These are phyloP conservation scores for Drosophila subobscura DNA, from an alignment of 1,140 invertebrate species.

Conservation along the genomic window DNA sequence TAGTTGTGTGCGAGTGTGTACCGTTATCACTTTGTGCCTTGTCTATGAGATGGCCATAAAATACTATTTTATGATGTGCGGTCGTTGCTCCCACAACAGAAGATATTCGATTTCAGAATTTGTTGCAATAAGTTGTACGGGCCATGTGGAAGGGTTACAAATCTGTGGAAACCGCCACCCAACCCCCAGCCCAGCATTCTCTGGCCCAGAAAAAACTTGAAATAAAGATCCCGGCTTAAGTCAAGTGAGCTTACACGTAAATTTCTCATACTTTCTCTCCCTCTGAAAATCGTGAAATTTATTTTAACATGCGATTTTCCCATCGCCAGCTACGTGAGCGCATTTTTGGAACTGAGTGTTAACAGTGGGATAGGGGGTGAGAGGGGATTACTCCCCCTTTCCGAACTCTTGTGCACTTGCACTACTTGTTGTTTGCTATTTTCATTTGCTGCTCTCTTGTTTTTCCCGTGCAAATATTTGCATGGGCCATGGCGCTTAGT, in stretches of 20 bases:
- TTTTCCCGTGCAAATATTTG: slow-evolving; percentile 49
- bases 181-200: background rate
- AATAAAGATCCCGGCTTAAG: slow-evolving; percentile 48
- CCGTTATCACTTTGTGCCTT: slow-evolving; percentile 51
- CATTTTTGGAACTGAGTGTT: slow-evolving; percentile 43
- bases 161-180: slow-evolving; percentile 36
- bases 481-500: slow-evolving; percentile 21
- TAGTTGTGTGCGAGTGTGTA: slow-evolving; percentile 40
- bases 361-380: slow-evolving; percentile 9
- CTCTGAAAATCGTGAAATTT: slow-evolving; percentile 15
- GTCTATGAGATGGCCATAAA: slow-evolving; percentile 52
- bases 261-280: slow-evolving; percentile 20
- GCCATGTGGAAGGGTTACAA: slow-evolving; percentile 19
- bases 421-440: slow-evolving; percentile 50
- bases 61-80: slow-evolving; percentile 66
- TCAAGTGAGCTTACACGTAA: slow-evolving; percentile 47
- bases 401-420: background rate
- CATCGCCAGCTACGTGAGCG: slow-evolving; percentile 36
- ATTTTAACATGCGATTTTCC: slow-evolving; percentile 27
- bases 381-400: slow-evolving; percentile 3
- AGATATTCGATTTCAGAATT: slow-evolving; percentile 44
- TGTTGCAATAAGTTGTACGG: slow-evolving; percentile 41
- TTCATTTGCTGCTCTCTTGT: slow-evolving; percentile 50
- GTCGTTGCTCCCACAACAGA: slow-evolving; percentile 38
- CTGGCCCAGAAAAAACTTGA: slow-evolving; percentile 4